Base-by-base conservation (phyloP, 2,113 vertebrate species). In the Riparia riparia region DNA sequence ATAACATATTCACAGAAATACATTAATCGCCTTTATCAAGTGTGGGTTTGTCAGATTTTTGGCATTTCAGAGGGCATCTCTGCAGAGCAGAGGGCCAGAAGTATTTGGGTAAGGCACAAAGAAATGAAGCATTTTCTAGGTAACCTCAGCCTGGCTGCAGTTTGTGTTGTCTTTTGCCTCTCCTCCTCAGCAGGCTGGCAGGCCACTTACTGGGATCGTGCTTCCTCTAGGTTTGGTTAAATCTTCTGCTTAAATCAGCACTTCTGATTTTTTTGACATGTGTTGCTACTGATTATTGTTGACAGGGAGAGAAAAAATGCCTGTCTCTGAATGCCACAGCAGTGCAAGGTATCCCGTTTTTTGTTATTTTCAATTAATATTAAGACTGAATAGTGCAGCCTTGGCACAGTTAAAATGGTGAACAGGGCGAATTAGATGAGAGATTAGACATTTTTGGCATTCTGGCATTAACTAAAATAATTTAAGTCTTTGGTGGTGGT, bases 401-500 rank as follows among this genome's bases (percentile, higher is more conserved):
- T 86, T 94, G 93, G 66, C 88, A 70, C 64, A 74, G 57, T 24
- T 28, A 73, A 18, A 92, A 88, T 88, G 85, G 90, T 0, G 32
- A 96, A 94, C 86, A 97, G 88, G 92, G 80, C 7, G 0, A 92
- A 88, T 87, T 84, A 82, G 66, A 63, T 0, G 0, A 84, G 64
- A 93, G 95, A 94, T 90, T 80, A 93, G 25, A 31, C 83, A 78
- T 95, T 95, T 96, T 95, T 92, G 83, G 74, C 94, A 95, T 96
- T 93, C 90, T 95, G 72, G 80, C 70, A 68, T 83, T 81, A 94
- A 41, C 80, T 83, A 82, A 92, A 95, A 95, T 82, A 89, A 82
- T 91, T 93, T 93, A 45, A 95, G 90, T 76, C 66, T 94, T 94
- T 96, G 71, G 88, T 93, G 96, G 86, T 93, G 94, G 96, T 93